phyloP scores from a whole-genome alignment of 2,113 vertebrate genomes.

The Tychaedon coryphoeus region DNA sequence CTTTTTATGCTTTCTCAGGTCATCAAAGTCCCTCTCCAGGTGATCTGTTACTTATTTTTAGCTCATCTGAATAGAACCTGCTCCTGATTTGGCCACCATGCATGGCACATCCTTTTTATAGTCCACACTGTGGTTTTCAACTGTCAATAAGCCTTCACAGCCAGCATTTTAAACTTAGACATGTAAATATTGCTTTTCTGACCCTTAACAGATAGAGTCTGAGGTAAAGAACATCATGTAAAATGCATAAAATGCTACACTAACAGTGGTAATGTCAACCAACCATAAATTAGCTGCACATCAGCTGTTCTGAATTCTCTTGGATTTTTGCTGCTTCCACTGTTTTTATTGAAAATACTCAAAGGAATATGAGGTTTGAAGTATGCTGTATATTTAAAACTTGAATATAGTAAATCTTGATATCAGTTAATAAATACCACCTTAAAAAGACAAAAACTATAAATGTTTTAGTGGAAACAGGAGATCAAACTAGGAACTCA shows the following conservation, averaged over 20 bases:
- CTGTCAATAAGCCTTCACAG: not conserved
- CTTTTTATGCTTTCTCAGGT: not conserved
- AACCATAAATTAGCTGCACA: not conserved
- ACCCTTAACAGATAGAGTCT: not conserved
- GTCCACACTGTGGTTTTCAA: not conserved
- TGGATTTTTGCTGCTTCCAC: not conserved
- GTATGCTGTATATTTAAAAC: constrained; percentile 14
- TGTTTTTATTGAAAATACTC: not conserved
- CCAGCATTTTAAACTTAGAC: not conserved
- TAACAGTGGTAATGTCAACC: not conserved
- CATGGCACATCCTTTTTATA: not conserved
- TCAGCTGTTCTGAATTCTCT: not conserved
- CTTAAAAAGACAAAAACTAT: constrained; percentile 5
- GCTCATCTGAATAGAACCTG: not conserved
- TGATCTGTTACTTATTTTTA: not conserved
- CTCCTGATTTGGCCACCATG: not conserved
- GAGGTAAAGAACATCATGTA: not conserved
- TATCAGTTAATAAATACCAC: not conserved
- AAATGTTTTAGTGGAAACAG: not conserved
- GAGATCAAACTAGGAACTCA: not conserved
- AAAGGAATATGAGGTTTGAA: not conserved
- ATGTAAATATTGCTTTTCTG: not conserved
- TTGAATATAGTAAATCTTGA: constrained; percentile 16
- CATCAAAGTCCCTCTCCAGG: not conserved
- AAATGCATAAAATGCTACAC: not conserved